Conservation (phyloP, 1,140 invertebrate genomes). For the Papilio polytes region DNA sequence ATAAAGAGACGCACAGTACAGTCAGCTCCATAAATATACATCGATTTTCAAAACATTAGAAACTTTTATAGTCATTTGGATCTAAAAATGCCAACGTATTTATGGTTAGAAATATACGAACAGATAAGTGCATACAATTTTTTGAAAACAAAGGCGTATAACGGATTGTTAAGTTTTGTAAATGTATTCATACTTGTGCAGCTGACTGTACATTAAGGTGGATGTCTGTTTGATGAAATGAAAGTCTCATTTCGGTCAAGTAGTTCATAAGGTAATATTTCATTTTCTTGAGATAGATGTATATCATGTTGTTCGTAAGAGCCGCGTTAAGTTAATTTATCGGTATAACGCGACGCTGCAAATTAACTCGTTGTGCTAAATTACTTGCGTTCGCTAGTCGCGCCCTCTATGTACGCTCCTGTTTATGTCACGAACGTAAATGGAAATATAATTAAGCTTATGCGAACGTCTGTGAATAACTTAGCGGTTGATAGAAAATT, state of each 20-base stretch:
- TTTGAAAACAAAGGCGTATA: too few species aligned
- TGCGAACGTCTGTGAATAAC: not conserved
- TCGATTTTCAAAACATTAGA: too few species aligned
- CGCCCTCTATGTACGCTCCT: not conserved
- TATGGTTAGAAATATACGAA: too few species aligned
- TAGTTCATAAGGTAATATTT: not conserved
- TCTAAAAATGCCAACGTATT: too few species aligned
- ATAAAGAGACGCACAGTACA: too few species aligned
- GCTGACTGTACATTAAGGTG: too few species aligned
- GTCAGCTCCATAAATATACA: too few species aligned
- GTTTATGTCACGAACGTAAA: conserved; percentile 17
- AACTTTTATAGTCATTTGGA: too few species aligned
- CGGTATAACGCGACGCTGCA: conserved; percentile 13
- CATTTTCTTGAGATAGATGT: not conserved
- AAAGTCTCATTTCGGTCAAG: not conserved
- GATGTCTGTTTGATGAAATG: not conserved
- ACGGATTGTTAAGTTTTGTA: too few species aligned
- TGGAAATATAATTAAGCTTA: conserved; percentile 24
- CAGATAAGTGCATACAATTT: too few species aligned
- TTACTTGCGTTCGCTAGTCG: not conserved
- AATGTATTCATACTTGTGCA: too few species aligned
- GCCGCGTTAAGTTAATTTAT: conserved; percentile 20
- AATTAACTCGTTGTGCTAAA: conserved; percentile 19
- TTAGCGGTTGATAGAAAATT: not conserved
- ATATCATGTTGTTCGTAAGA: not conserved